phyloP scores from a whole-genome alignment of 2,113 vertebrate species.

The Vanacampus margaritifer region DNA sequence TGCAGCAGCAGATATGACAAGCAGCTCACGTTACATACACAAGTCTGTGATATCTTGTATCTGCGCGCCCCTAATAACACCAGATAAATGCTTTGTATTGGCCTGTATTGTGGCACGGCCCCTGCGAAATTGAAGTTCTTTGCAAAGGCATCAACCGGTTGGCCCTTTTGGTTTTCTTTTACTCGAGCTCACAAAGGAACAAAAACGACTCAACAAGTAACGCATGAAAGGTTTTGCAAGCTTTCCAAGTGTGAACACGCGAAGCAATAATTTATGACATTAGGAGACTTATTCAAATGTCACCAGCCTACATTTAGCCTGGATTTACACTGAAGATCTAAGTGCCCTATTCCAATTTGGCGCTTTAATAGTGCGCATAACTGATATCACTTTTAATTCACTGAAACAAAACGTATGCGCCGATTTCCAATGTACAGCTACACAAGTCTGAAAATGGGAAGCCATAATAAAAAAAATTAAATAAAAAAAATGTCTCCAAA shows the following conservation, averaged over 20 bases:
- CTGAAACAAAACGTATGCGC: too few relatives aligned
- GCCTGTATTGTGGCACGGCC: neutral
- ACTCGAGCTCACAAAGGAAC: constrained; percentile 1
- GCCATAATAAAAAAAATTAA: too few relatives aligned
- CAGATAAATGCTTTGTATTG: constrained; percentile 11
- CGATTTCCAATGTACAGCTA: too few relatives aligned
- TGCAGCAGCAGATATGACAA: constrained; percentile 38
- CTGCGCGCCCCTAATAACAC: constrained; percentile 28
- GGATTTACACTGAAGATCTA: too few relatives aligned
- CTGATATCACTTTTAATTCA: too few relatives aligned
- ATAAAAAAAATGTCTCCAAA: too few relatives aligned
- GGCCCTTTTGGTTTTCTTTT: constrained; percentile 4
- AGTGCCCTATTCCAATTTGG: too few relatives aligned
- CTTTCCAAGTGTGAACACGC: neutral
- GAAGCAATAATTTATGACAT: too few relatives aligned
- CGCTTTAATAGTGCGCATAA: too few relatives aligned
- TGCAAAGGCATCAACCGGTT: neutral
- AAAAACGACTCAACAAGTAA: constrained; percentile 4
- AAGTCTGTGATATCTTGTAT: constrained; percentile 21
- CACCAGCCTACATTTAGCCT: too few relatives aligned
- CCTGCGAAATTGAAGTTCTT: constrained; percentile 18
- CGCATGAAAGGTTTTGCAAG: neutral
- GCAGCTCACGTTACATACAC: constrained; percentile 23
- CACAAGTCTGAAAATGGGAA: too few relatives aligned
- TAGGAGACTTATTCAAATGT: too few relatives aligned